Evolutionary conservation across 2,797 vertebrate genomes (phyloP), one percentile per base, ranked within the genome.

Genomic region (Rhincodon typus): DNA sequence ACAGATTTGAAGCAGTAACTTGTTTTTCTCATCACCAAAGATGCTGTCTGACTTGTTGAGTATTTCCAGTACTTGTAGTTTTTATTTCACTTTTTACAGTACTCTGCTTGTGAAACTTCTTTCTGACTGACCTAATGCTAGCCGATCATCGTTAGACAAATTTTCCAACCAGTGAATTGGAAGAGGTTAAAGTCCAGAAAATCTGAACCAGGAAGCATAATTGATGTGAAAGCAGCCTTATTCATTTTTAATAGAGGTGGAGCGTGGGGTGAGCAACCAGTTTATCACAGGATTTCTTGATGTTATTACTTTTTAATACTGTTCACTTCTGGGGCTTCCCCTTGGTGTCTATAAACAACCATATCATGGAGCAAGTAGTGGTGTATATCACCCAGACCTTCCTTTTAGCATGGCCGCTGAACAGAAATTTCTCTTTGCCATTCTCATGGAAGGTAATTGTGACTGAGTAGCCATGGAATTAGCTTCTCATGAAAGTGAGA

Each of bases 261-360:
- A 5, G 4, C 6, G 3, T 38, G 79, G n/a, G 4, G 38, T 38
- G 12, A 77, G n/a, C 15, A 38, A 82, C n/a, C n/a, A 42, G 21
- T 42, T 38, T 4, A 21, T 21, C 4, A 42, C 74, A 77, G 34
- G 74, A 94, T 69, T 42, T 69, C 15, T 25, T 50, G 19, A n/a
- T 25, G 21, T 72, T 93, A 30, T 94, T 42, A 70, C 69, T 94
- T 94, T 94, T 21, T 69, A 46, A 94, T 94, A 94, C 25, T 72
- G 23, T 94, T 42, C n/a, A 70, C 46, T 94, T 34, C 38, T 70
- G 42, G 23, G 23, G 42, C 12, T 15, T 50, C 38, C 30, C 42
- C 12, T 50, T 70, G 67, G 13, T 46, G 19, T 23, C 69, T 74
- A 6, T n/a, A 30, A 95, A 34, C 30, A 95, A 53, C 46, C 27